Conservation (phyloP, 2,113 vertebrate genomes). For the Hucho hucho region DNA sequence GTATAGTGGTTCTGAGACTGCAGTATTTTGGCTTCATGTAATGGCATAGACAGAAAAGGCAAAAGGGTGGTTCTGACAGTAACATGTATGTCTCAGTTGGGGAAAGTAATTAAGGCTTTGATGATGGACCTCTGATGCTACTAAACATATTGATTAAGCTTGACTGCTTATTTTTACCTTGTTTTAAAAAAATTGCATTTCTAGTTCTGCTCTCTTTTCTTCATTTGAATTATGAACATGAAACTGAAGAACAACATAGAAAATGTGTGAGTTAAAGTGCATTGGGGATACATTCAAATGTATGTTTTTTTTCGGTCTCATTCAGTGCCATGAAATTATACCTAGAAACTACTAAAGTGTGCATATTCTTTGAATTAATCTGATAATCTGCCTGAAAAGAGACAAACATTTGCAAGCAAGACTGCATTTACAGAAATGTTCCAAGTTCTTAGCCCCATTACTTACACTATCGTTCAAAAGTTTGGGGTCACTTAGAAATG, state of each 20-base stretch:
- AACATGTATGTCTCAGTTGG: constrained; percentile 16
- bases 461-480: too few relatives aligned
- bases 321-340: too few relatives aligned
- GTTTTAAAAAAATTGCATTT: constrained; percentile 42
- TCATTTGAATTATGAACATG: neutral
- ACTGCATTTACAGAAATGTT: too few relatives aligned
- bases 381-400: neutral
- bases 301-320: constrained; percentile 13
- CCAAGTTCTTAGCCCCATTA: neutral
- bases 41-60: constrained; percentile 15
- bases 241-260: too few relatives aligned
- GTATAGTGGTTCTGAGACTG: neutral
- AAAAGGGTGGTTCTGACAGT: constrained; percentile 20
- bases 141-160: constrained; percentile 30
- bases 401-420: too few relatives aligned
- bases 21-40: constrained; percentile 27
- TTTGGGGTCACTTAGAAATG: too few relatives aligned
- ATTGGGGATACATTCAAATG: constrained; percentile 39
- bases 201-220: constrained; percentile 24
- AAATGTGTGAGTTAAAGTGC: constrained; percentile 1
- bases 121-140: constrained; percentile 15
- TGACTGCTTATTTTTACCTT: constrained; percentile 22
- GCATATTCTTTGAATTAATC: neutral
- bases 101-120: constrained; percentile 47
- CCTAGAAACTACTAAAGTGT: neutral